Base-by-base conservation (phyloP, 1,140 invertebrate species). In the Sinonovacula constricta region DNA sequence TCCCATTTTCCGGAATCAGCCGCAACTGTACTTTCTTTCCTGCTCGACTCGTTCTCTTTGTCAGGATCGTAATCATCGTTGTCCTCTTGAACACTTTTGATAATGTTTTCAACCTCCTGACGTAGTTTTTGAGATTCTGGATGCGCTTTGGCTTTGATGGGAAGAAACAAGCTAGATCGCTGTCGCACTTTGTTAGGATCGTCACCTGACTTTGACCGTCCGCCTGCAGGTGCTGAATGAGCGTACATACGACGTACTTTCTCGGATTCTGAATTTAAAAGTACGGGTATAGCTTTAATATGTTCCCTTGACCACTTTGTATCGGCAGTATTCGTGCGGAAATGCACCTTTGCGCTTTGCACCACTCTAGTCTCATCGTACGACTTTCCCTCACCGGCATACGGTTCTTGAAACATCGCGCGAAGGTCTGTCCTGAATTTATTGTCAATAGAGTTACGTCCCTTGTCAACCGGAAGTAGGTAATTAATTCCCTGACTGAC, bases 381-480 rank as follows among this genome's bases (percentile, higher is more conserved):
- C 24, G 33, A 54, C 1, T 67, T 49, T 18, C 81, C 69, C 24
- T 84, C 85, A 28, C 65, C 83, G 28, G 83, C 79, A 68, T 89
- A 89, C 3, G 87, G 87, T 31, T 88, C 87, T 57, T 86, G 83
- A 70, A 89, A 90, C 88, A 89, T 88, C 10, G 85, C 86, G 18
- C 88, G 60, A 7, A 90, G 75, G 65, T 90, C 86, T 15, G 87
- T 88, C 18, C 85, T 78, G 75, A 82, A 90, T 14, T 81, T 78
- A 54, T 77, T 85, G 49, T 88, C 83, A 36, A 89, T 85, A n/a
- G 88, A 88, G 57, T 85, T 87, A 33, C 81, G 78, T 1, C 79
- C 85, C 71, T 88, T 88, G 75, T 89, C 87, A 18, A 88, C 83
- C 15, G 88, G 88, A 33, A 90, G 86, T 15, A 88, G 34, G 62